Conservation (phyloP, 30 jellyfish, hydroid and myxozoan genomes). For the Aurelia aurita complex sp. Pacific region DNA sequence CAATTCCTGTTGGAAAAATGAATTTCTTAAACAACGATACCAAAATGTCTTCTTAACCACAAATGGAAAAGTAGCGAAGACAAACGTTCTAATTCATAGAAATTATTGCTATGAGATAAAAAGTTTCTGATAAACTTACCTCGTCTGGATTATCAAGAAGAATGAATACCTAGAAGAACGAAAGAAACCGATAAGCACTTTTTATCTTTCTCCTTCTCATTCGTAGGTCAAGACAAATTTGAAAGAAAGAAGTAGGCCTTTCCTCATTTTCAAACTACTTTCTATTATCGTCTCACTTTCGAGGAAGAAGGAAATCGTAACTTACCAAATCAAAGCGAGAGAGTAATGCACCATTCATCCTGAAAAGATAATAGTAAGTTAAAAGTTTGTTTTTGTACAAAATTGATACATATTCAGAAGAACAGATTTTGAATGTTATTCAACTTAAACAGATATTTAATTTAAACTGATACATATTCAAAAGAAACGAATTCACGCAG, state of each 20-base stretch:
- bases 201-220: background rate
- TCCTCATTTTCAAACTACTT: too few relatives aligned
- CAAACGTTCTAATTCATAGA: too few relatives aligned
- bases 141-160: constrained; percentile 97
- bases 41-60: too few relatives aligned
- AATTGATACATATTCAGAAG: too few relatives aligned
- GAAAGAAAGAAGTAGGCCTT: background rate
- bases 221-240: background rate
- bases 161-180: constrained; percentile 68
- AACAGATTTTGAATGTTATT: too few relatives aligned
- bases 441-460: too few relatives aligned
- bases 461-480: too few relatives aligned
- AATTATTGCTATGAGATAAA: too few relatives aligned
- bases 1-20: constrained; percentile 39
- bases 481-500: too few relatives aligned
- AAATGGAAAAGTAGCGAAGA: too few relatives aligned
- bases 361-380: background rate
- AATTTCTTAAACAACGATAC: background rate
- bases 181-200: background rate
- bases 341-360: constrained; percentile 92
- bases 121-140: constrained; percentile 30
- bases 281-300: too few relatives aligned
- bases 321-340: constrained; percentile 96
- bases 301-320: background rate
- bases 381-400: background rate